Conservation (phyloP, 2,888 invertebrate genomes). For the Mylabris sibirica region DNA sequence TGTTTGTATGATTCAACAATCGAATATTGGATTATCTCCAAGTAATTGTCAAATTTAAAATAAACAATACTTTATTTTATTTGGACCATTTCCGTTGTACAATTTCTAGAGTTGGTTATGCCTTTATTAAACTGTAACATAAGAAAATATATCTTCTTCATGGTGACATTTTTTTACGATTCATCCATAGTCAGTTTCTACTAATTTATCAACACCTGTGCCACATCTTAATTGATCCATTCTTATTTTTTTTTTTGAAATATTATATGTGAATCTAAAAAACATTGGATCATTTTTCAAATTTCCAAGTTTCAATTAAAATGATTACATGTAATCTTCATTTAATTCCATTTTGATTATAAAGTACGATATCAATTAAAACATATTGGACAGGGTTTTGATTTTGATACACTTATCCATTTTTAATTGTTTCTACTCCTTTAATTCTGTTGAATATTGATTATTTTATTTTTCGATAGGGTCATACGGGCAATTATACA, state of each 20-base stretch:
- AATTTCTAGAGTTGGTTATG: slow-evolving; percentile 19
- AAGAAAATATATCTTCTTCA: slow-evolving; percentile 1
- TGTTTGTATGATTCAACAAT: slow-evolving; percentile 26
- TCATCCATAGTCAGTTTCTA: background rate
- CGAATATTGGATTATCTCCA: slow-evolving; percentile 36
- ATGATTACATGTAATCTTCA: background rate
- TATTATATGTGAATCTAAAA: no score
- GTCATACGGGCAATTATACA: slow-evolving; percentile 54
- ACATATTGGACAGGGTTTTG: no score
- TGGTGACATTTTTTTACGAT: background rate
- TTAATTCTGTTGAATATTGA: slow-evolving; percentile 10
- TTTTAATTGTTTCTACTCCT: slow-evolving; percentile 12
- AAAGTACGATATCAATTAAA: background rate
- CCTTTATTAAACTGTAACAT: slow-evolving; percentile 1
- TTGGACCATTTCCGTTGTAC: slow-evolving; percentile 31
- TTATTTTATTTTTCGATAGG: slow-evolving; percentile 48
- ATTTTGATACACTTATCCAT: slow-evolving; percentile 8
- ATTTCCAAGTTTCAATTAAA: background rate
- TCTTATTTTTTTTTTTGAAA: no score
- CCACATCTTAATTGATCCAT: no score
- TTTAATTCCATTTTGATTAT: background rate
- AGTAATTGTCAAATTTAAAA: slow-evolving; percentile 39
- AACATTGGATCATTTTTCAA: background rate
- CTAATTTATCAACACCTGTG: no score
- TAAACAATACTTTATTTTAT: slow-evolving; percentile 38